phyloP scores from a whole-genome alignment of 1,140 invertebrate species.

The Patella vulgata region DNA sequence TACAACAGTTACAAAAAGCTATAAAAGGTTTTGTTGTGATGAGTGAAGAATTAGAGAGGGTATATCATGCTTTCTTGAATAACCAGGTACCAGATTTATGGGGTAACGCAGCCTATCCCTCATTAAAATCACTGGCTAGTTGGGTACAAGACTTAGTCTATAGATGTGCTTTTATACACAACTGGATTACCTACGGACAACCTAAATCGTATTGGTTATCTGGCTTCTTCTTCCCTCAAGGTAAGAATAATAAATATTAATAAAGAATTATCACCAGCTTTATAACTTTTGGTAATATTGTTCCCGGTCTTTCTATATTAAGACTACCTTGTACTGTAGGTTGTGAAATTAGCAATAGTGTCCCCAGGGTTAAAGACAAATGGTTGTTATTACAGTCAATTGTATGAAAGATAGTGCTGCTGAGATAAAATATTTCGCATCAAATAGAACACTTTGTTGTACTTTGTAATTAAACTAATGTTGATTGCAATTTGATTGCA shows the following conservation, averaged over 20 bases:
- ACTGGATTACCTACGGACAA: conserved; percentile 77
- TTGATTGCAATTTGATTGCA: too few species aligned
- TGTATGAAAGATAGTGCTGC: too few species aligned
- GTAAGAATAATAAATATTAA: conserved; percentile 39
- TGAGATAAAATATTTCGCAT: too few species aligned
- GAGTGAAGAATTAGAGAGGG: conserved; percentile 84
- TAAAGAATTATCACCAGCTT: background rate
- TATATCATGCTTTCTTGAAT: conserved; percentile 80
- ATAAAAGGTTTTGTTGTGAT: conserved; percentile 88
- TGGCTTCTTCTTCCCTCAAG: conserved; percentile 91
- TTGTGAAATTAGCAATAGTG: too few species aligned
- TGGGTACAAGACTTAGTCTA: conserved; percentile 84
- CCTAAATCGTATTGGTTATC: conserved; percentile 89
- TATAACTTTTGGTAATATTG: too few species aligned
- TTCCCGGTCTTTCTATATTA: too few species aligned
- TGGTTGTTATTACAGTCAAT: too few species aligned
- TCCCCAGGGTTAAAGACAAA: too few species aligned
- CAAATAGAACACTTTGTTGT: too few species aligned
- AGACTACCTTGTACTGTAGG: too few species aligned
- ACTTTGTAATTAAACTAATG: too few species aligned
- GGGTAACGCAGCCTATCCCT: conserved; percentile 85
- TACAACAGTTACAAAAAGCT: conserved; percentile 82
- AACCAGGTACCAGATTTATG: conserved; percentile 85
- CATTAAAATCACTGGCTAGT: conserved; percentile 82
- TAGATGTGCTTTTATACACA: conserved; percentile 82